These are phyloP conservation scores for Ischnura elegans DNA, from an alignment of 2,888 invertebrate species.

Conservation along the genomic window DNA sequence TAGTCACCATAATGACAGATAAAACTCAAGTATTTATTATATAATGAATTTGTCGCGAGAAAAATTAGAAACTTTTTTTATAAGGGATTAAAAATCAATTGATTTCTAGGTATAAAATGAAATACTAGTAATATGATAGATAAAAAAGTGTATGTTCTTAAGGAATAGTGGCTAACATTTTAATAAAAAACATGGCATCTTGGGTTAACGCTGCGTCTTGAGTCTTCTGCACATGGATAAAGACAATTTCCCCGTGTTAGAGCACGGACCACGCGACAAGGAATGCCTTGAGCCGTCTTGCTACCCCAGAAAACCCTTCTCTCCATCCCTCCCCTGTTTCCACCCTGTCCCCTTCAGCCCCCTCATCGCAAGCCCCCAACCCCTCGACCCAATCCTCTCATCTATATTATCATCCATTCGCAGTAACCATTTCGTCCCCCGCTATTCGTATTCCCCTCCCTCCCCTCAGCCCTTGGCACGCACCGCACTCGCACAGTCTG, in stretches of 20 bases:
- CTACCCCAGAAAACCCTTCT: background rate
- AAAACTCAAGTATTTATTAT: no score
- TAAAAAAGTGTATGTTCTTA: no score
- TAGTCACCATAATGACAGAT: no score
- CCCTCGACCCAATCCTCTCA: background rate
- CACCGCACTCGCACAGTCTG: no score
- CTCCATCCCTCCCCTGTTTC: background rate
- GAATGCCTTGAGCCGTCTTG: background rate
- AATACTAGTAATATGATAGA: no score
- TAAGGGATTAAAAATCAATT: no score
- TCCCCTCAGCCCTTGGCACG: background rate
- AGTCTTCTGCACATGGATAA: background rate
- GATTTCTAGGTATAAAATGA: no score
- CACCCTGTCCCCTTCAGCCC: background rate
- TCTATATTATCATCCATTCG: conserved; percentile 29
- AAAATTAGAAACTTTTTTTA: no score
- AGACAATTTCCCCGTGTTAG: background rate
- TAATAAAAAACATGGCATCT: no score
- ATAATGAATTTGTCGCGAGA: no score
- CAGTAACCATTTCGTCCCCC: background rate
- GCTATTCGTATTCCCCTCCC: background rate
- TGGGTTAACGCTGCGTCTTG: background rate
- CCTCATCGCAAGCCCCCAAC: no score
- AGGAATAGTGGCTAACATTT: no score
- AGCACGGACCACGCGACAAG: conserved; percentile 4